Conservation (phyloP, 2,888 invertebrate genomes). For the Clanis bilineata region DNA sequence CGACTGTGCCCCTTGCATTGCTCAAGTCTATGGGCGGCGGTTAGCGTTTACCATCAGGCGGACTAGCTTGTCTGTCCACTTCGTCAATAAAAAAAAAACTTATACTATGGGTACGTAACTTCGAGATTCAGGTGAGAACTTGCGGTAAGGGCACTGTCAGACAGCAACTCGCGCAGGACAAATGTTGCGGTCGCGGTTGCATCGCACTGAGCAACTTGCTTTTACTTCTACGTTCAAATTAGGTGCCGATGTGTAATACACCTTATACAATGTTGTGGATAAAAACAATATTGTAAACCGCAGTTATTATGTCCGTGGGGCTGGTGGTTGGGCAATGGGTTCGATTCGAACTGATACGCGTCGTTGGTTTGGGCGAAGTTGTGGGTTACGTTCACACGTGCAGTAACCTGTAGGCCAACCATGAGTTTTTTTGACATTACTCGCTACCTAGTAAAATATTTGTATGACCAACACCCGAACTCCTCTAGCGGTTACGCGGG, state of each 20-base stretch:
- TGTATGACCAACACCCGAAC: too few relatives aligned
- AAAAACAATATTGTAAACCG: constrained; percentile 21
- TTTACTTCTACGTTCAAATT: constrained; percentile 30
- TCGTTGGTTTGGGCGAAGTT: background rate
- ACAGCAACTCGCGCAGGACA: constrained; percentile 14
- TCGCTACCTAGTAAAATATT: too few relatives aligned
- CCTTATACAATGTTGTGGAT: constrained; percentile 25
- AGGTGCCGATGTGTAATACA: constrained; percentile 40
- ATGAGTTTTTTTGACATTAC: background rate
- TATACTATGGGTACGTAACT: too few relatives aligned
- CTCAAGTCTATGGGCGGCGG: too few relatives aligned
- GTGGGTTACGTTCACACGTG: background rate
- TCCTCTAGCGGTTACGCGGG: too few relatives aligned
- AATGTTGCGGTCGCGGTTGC: constrained; percentile 23
- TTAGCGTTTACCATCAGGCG: too few relatives aligned
- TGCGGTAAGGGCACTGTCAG: background rate
- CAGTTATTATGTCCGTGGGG: constrained; percentile 3
- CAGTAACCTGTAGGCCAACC: background rate
- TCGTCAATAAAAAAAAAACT: too few relatives aligned
- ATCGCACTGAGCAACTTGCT: constrained; percentile 6
- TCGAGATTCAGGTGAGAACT: background rate
- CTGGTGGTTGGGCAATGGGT: background rate
- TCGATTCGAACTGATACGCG: background rate
- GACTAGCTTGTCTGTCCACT: too few relatives aligned
- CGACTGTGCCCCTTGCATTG: too few relatives aligned